Evolutionary conservation across 2,113 vertebrate genomes (phyloP), one percentile per base, ranked within the genome.

Genomic region (Larimichthys crocea): DNA sequence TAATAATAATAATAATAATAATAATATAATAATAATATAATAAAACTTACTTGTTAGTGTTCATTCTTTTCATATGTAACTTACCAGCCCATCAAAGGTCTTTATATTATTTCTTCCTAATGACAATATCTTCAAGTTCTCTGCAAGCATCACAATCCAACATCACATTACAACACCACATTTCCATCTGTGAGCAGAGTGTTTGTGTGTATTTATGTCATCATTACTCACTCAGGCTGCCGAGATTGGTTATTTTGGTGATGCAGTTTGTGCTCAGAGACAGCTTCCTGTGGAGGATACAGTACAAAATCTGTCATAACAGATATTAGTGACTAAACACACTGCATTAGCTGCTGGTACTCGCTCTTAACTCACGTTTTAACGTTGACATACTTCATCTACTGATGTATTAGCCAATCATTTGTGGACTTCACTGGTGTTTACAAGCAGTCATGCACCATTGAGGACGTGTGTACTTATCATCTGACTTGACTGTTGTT

Each of bases 231-330:
- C 98, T 99, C 71, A 99, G 93, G 72, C 95, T 97, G 79, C 94
- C 96, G 82, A 99, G 93, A 91, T 99, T 99, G 79, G 97, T 96
- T 52, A 99, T 99, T 94, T 98, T 99, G 85, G 99, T 97, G 89
- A 99, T 99, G 92, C 97, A 98, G 94, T 99, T 99, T 88, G 98
- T 99, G 76, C 98, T 99, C 87, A 99, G 89, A 3, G 97, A 99
- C 5, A 99, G 91, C 80, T 96, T 98, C 95, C 98, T 99, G 95
- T 88, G 75, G 83, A 91, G 70, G 69, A 80, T 16, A 67, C 5
- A 65, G 4, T 7, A 49, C n/a, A 79, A 26, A 40, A 2, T 9
- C 7, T 9, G 35, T 8, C 31, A 31, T 42, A 48, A 69, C 19
- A 49, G 63, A 50, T 12, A 42, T 20, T 17, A 42, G 20, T 50